These are phyloP conservation scores for Azemiops feae DNA, from an alignment of 2,113 vertebrate species.

Conservation along the genomic window DNA sequence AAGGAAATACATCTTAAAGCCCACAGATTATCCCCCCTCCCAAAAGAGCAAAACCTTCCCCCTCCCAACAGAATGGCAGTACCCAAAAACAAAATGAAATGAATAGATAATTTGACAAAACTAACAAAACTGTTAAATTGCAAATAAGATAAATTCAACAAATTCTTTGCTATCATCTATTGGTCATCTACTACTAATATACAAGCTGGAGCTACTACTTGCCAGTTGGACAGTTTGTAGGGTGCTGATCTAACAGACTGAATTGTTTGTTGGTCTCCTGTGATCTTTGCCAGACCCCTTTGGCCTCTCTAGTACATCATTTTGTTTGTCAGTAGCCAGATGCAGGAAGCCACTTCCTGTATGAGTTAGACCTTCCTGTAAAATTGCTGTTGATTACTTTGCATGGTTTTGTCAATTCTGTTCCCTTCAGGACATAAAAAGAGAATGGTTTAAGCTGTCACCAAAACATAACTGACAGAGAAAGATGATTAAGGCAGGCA, in stretches of 20 bases:
- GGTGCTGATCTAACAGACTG: not conserved
- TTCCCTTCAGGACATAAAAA: conserved; percentile 2
- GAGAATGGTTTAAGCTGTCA: not conserved
- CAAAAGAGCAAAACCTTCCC: no score
- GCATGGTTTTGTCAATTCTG: not conserved
- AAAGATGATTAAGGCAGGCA: not conserved
- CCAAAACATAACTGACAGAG: conserved; percentile 5
- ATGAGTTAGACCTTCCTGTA: conserved; percentile 18
- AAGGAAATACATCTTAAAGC: no score
- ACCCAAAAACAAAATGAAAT: no score
- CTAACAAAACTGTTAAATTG: no score
- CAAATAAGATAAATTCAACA: not conserved
- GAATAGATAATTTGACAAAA: no score
- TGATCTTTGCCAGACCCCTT: not conserved
- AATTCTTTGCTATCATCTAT: not conserved
- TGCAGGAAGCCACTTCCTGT: conserved; percentile 3
- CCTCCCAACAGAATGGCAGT: no score
- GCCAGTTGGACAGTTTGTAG: not conserved
- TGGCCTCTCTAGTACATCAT: not conserved
- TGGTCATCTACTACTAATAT: not conserved
- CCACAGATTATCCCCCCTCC: no score
- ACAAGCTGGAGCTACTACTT: not conserved
- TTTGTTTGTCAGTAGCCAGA: not conserved
- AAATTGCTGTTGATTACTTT: conserved; percentile 6
- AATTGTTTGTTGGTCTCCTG: not conserved